Evolutionary conservation across 2,113 vertebrate species (phyloP).

Genomic region (Trematocara unimaculatum): DNA sequence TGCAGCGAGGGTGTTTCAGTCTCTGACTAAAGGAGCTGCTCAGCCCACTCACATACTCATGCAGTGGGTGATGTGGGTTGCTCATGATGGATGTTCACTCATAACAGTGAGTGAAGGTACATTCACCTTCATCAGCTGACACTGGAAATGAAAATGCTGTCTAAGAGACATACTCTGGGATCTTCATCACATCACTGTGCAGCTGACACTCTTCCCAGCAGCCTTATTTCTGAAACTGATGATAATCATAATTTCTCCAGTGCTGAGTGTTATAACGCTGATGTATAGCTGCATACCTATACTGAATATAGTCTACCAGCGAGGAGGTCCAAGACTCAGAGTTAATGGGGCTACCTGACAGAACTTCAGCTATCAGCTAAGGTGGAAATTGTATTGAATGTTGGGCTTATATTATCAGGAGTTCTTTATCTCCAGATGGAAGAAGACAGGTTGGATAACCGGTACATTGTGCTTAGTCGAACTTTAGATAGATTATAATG

Average conservation of each 20-base stretch:
- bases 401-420: background rate
- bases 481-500: background rate
- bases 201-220: background rate
- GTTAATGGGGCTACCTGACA: accelerated
- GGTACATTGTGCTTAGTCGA: background rate
- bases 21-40: no score
- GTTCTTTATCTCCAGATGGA: background rate
- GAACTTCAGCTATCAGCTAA: background rate
- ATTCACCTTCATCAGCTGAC: background rate
- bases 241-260: background rate
- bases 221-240: background rate
- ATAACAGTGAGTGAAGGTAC: no score
- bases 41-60: no score
- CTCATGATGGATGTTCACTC: no score
- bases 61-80: no score
- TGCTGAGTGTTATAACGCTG: background rate
- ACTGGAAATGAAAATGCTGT: background rate
- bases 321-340: background rate
- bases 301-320: background rate
- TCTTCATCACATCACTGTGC: background rate
- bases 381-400: background rate
- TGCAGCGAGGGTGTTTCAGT: no score
- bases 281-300: background rate
- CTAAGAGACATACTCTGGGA: background rate
- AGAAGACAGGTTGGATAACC: background rate